These are phyloP conservation scores for Ophion ventricosus DNA, from an alignment of 2,888 invertebrate genomes.

Conservation along the genomic window DNA sequence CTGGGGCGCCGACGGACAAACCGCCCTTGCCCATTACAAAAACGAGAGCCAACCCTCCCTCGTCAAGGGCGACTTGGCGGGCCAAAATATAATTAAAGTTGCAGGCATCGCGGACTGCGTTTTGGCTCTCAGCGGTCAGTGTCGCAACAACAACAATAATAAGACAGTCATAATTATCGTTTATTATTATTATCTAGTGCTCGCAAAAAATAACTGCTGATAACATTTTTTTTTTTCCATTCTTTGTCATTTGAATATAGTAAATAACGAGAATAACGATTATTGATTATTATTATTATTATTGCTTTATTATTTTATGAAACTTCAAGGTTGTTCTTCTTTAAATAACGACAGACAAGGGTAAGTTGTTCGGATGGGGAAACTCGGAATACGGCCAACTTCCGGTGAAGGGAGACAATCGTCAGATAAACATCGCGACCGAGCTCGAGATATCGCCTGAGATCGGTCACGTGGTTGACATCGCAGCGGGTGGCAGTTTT, in stretches of 20 bases:
- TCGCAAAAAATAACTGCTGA: not conserved
- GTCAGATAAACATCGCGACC: slow-evolving; percentile 90
- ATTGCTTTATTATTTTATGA: not conserved
- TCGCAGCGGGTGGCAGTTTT: slow-evolving; percentile 94
- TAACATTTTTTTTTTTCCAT: not conserved
- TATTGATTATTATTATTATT: not conserved
- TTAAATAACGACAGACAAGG: slow-evolving; percentile 86
- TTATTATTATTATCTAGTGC: slow-evolving; percentile 1
- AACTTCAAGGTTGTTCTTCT: slow-evolving; percentile 26
- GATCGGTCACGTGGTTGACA: slow-evolving; percentile 90
- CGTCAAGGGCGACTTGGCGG: slow-evolving; percentile 92
- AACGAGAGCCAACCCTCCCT: slow-evolving; percentile 86
- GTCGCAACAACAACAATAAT: not conserved
- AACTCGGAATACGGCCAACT: slow-evolving; percentile 97
- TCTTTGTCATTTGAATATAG: not conserved
- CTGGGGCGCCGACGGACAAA: slow-evolving; percentile 98
- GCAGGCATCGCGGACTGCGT: slow-evolving; percentile 94
- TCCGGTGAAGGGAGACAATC: slow-evolving; percentile 84
- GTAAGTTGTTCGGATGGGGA: slow-evolving; percentile 98
- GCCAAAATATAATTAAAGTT: slow-evolving; percentile 92
- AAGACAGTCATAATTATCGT: not conserved
- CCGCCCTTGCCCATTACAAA: slow-evolving; percentile 90
- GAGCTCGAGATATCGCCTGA: slow-evolving; percentile 87
- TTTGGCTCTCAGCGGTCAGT: slow-evolving; percentile 92
- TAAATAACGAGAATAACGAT: not conserved